Evolutionary conservation across 2,113 vertebrate species (phyloP), one percentile per base, ranked within the genome.

Genomic region (Crotalus tigris): DNA sequence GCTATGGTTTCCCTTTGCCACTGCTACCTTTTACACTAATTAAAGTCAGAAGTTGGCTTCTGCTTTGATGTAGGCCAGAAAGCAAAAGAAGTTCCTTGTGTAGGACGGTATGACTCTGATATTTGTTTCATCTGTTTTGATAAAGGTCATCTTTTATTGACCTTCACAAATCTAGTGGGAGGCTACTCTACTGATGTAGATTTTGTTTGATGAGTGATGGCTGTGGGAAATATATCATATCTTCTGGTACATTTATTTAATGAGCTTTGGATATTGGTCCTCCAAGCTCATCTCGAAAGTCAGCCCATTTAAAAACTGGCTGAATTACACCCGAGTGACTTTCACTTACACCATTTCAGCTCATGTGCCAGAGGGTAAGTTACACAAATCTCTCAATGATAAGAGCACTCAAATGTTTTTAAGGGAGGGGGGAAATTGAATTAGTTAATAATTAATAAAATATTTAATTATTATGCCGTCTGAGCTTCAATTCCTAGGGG

Each of bases 201-300:
- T 3, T 59, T 24, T 92, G 24, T 58, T 75, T 92, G 92, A 88
- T 88, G 17, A 55, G n/a, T 39, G 23, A 44, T 85, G 89, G 91
- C 15, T 9, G 46, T 54, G 58, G 61, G 53, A 95, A 93, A 92
- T 2, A 44, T 4, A 39, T 26, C 75, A 59, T 93, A 93, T 93
- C 88, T 90, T 93, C 89, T 93, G 92, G 92, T 93, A 93, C 92
- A 93, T 93, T 93, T 93, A 93, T 93, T 93, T 93, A 93, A 93
- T 93, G 92, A 93, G 92, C 92, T 93, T 93, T 93, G 92, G 89
- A 93, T 93, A 90, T 93, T 90, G 89, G 92, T 90, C 81, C 92
- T 93, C 75, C 75, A 90, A 93, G 89, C 81, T 93, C 92, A 90
- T 93, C 92, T 93, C 81, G n/a, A 93, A 90, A 93, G 89, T 87